Base-by-base conservation (phyloP, 2,797 vertebrate species). In the Clarias platycephalus region DNA sequence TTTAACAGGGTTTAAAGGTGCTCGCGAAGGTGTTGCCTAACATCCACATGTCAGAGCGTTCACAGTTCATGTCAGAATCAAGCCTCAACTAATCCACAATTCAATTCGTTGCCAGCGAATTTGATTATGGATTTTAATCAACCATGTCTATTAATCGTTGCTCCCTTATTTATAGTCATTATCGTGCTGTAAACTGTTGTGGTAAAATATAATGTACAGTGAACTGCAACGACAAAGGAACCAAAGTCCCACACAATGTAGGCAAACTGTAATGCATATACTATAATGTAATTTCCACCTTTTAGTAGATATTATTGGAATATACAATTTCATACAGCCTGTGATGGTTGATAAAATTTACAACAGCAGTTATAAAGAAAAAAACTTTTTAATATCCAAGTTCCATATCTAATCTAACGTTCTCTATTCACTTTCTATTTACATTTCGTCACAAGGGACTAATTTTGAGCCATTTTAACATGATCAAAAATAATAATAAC, bases 271-370 rank as follows among this genome's bases (percentile, higher is more conserved):
- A 58, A 24, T 22, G 2, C 26, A 7, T 31, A 22, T 7, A 24
- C n/a, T 34, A 34, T 60, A 37, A 34, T 58, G 72, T 31, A 4
- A 57, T 78, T 78, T 77, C 75, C 18, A 24, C 75, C 75, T 58
- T 58, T 16, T 15, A 58, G 49, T 55, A 18, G 49, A 75, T 9
- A 55, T 75, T 28, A 75, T 20, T 55, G 34, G 26, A 77, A 60
- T 40, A 60, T 60, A 60, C 58, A n/a, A 18, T 63, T 37, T 44
- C 34, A 77, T 0, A 37, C 22, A 15, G 22, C 10, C 20, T 62
- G 31, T 62, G 18, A 60, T 24, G 12, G 8, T 22, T 60, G 20
- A 62, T 5, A 40, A 3, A 58, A 55, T 75, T 75, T 75, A 1
- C 18, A 55, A 26, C 6, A 76, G 53, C 5, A 31, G 26, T 2